Evolutionary conservation across 2,797 vertebrate genomes (phyloP).

Genomic region (Simalia tracyae): DNA sequence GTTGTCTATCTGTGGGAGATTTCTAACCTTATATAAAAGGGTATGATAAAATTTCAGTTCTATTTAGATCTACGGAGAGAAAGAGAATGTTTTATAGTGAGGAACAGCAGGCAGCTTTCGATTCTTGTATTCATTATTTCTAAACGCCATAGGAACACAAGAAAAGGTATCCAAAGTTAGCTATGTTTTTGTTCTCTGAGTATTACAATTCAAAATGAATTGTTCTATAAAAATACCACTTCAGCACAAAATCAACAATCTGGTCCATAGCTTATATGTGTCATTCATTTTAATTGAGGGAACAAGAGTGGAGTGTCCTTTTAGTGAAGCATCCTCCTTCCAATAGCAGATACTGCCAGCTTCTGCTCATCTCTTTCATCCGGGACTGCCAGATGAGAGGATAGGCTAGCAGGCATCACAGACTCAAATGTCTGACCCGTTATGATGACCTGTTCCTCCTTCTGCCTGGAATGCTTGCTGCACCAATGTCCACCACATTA

Average conservation of each 20-base stretch:
- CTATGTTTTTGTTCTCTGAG: neutral
- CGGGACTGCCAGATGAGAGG: neutral
- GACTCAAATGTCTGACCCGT: neutral
- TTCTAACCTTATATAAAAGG: conserved; percentile 67
- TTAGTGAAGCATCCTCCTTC: neutral
- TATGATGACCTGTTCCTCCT: neutral
- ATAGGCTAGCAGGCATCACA: neutral
- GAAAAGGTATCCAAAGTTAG: neutral
- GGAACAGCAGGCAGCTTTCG: conserved; percentile 50
- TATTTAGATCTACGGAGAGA: conserved; percentile 31
- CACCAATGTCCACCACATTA: neutral
- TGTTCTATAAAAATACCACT: conserved; percentile 13
- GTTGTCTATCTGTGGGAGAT: conserved; percentile 52
- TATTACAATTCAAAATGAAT: conserved; percentile 19
- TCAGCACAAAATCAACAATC: neutral
- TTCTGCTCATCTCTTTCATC: neutral
- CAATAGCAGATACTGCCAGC: neutral
- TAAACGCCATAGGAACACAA: conserved; percentile 21
- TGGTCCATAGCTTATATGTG: neutral
- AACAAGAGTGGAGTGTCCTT: neutral
- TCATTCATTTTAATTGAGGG: neutral
- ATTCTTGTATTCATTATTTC: conserved; percentile 48
- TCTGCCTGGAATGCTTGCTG: neutral
- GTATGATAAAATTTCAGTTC: conserved; percentile 65
- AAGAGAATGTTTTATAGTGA: conserved; percentile 15